Evolutionary conservation across 2,797 vertebrate genomes (phyloP).

Genomic region (Epinephelus awoara): DNA sequence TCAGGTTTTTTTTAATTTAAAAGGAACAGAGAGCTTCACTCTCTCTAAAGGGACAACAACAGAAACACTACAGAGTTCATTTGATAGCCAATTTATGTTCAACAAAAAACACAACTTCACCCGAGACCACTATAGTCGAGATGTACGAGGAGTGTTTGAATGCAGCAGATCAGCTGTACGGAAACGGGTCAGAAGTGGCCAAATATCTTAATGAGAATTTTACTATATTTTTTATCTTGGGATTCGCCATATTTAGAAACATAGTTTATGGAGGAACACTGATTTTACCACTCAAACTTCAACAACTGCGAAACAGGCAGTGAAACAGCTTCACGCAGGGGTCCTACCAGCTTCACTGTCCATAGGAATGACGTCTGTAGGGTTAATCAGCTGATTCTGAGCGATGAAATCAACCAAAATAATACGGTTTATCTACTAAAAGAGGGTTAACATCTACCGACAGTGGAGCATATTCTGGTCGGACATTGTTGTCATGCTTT

Average conservation of each 20-base stretch:
- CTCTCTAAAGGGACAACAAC: neutral
- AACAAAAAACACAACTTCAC: neutral
- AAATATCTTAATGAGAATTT: neutral
- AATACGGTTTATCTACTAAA: constrained; percentile 32
- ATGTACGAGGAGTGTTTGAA: constrained; percentile 19
- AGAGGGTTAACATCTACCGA: constrained; percentile 13
- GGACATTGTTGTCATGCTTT: constrained; percentile 77
- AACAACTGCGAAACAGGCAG: constrained; percentile 54
- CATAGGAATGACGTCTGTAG: constrained; percentile 74
- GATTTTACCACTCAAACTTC: neutral
- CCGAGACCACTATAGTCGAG: fast-evolving
- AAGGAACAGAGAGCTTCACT: neutral
- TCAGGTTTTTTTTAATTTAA: neutral
- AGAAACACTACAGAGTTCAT: neutral
- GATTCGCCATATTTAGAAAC: neutral
- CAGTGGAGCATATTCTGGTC: constrained; percentile 16
- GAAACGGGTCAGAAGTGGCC: neutral
- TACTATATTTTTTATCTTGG: neutral
- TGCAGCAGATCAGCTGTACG: neutral
- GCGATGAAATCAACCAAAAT: constrained; percentile 66
- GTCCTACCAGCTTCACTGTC: constrained; percentile 69
- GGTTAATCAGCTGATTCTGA: constrained; percentile 85
- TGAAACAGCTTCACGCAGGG: constrained; percentile 26
- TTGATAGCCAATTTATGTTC: neutral
- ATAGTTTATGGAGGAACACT: fast-evolving